Percentiles rank a stretch among this genome's conserved stretches.
Conservation (phyloP, 2,113 vertebrate genomes). For the Hylia prasina region DNA sequence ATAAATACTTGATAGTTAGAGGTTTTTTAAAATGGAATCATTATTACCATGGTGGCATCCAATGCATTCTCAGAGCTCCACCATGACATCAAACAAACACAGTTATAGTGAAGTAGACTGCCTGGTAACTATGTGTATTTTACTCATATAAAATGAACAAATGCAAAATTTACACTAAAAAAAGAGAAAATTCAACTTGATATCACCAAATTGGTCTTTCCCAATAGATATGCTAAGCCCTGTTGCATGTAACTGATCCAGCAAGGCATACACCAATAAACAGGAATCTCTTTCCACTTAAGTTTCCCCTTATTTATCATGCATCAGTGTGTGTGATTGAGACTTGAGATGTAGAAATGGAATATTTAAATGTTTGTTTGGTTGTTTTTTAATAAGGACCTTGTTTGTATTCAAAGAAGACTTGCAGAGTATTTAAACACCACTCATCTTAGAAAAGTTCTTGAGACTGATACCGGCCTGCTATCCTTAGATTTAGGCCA, state of each 20-base stretch:
- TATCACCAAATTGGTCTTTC: background rate
- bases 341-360: background rate
- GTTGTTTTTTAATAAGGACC: background rate
- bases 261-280: background rate
- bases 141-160: background rate
- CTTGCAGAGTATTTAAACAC: background rate
- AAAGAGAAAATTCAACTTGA: background rate
- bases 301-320: background rate
- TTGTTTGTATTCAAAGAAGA: background rate
- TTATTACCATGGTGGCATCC: background rate
- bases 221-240: background rate
- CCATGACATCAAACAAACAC: accelerated
- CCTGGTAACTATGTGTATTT: background rate
- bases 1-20: background rate
- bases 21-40: background rate
- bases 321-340: background rate
- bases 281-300: background rate
- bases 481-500: background rate
- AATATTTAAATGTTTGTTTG: background rate
- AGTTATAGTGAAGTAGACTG: background rate
- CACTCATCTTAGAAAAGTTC: background rate
- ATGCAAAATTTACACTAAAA: background rate
- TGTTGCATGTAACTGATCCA: background rate
- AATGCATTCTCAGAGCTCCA: background rate
- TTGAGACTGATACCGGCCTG: background rate